These are phyloP conservation scores for Geococcyx californianus DNA, from an alignment of 2,113 vertebrate species.

Conservation along the genomic window DNA sequence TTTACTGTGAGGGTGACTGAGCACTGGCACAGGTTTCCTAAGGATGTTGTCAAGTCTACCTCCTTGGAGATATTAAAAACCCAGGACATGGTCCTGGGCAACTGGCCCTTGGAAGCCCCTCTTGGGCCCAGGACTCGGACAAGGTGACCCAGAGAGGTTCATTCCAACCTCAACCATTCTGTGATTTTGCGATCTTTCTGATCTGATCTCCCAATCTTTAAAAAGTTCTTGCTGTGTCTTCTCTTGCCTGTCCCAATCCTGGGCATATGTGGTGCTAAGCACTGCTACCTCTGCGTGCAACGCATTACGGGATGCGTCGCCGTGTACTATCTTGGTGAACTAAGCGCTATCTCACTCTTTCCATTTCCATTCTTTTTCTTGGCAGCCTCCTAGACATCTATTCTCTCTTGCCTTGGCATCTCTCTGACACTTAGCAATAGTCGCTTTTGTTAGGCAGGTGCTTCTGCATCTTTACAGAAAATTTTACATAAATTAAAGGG, in stretches of 20 bases:
- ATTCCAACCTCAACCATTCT: not conserved
- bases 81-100: not conserved
- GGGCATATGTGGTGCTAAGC: not conserved
- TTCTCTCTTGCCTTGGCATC: not conserved
- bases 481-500: slow-evolving; percentile 18
- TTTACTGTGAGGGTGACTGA: not conserved
- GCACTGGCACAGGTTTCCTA: not conserved
- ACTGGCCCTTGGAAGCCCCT: not conserved
- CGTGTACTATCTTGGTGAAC: not conserved
- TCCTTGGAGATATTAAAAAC: not conserved
- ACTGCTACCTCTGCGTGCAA: not conserved
- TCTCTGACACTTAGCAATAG: slow-evolving; percentile 44
- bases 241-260: not conserved
- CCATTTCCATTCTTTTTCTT: not conserved
- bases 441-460: slow-evolving; percentile 12
- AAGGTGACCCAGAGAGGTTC: not conserved
- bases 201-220: not conserved
- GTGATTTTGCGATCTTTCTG: not conserved
- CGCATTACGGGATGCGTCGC: not conserved
- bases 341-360: not conserved
- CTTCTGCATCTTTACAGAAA: slow-evolving; percentile 24
- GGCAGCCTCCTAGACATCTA: slow-evolving; percentile 24
- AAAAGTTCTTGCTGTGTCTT: not conserved
- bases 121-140: not conserved
- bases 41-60: not conserved